Conservation (phyloP, 2,888 invertebrate genomes). For the Ypsolopha sequella region DNA sequence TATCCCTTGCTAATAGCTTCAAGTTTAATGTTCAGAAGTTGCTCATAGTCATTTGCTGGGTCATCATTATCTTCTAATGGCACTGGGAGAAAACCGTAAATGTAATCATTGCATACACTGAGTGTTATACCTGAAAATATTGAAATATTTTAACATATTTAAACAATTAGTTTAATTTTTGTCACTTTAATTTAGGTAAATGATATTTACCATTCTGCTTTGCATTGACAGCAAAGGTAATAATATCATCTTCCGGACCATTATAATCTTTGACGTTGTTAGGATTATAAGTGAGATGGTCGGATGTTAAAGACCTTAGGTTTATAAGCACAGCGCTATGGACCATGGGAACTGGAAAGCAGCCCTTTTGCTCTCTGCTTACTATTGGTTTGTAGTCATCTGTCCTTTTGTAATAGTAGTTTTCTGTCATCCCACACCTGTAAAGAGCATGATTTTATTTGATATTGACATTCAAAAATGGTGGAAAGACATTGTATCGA, state of each 20-base stretch:
- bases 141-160: neutral
- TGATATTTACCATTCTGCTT: conserved; percentile 67
- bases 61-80: conserved; percentile 81
- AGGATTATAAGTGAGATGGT: conserved; percentile 80
- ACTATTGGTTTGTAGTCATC: conserved; percentile 88
- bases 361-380: conserved; percentile 76
- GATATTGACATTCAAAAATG: too few species aligned
- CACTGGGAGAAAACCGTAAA: conserved; percentile 86
- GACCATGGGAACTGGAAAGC: conserved; percentile 90
- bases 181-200: neutral
- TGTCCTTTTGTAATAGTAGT: conserved; percentile 87
- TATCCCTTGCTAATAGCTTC: conserved; percentile 76
- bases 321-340: conserved; percentile 89
- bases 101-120: conserved; percentile 82
- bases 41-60: conserved; percentile 75
- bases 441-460: neutral
- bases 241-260: conserved; percentile 92
- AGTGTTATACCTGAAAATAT: conserved; percentile 23
- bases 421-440: conserved; percentile 84
- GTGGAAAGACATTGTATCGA: too few species aligned
- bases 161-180: neutral
- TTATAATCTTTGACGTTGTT: conserved; percentile 72
- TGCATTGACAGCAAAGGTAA: conserved; percentile 89
- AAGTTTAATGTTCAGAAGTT: conserved; percentile 81
- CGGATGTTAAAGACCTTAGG: conserved; percentile 70